Conservation (phyloP, 2,797 vertebrate species). For the Pteropus rufus region DNA sequence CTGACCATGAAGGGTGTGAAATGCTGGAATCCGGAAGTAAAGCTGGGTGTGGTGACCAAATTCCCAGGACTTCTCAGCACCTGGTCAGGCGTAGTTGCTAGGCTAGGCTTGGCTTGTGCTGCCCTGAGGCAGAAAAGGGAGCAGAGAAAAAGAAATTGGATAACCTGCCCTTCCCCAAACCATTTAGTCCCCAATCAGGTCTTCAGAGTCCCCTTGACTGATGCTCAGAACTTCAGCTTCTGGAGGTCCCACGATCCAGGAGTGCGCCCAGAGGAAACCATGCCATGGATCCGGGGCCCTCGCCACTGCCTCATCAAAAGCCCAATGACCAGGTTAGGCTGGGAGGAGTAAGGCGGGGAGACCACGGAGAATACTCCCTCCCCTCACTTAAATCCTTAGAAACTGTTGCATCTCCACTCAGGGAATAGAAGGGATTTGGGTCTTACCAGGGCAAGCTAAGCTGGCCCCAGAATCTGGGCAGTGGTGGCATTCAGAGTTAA, state of each 20-base stretch:
- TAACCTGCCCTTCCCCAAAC: slow-evolving; percentile 18
- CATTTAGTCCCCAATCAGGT: slow-evolving; percentile 86
- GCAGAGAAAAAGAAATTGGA: background rate
- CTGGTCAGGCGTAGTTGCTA: background rate
- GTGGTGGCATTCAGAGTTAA: background rate
- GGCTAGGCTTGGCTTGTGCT: background rate
- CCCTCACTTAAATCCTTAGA: background rate
- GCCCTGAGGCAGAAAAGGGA: background rate
- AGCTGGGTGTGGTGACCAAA: background rate
- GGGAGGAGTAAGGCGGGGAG: background rate
- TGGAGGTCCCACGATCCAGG: slow-evolving; percentile 69
- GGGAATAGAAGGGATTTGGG: background rate
- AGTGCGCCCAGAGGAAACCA: slow-evolving; percentile 39
- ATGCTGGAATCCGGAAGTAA: slow-evolving; percentile 29
- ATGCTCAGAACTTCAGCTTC: slow-evolving; percentile 88
- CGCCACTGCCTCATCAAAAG: slow-evolving; percentile 83
- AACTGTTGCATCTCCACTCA: background rate
- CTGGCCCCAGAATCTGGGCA: background rate
- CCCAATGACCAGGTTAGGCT: slow-evolving; percentile 85
- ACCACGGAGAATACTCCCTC: background rate
- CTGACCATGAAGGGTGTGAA: slow-evolving; percentile 18
- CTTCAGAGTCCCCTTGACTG: slow-evolving; percentile 84
- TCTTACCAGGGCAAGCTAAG: background rate
- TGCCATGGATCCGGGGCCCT: slow-evolving; percentile 80
- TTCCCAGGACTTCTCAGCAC: background rate